Evolutionary conservation across 2,113 vertebrate species (phyloP).

Genomic region (Centropus unirufus): DNA sequence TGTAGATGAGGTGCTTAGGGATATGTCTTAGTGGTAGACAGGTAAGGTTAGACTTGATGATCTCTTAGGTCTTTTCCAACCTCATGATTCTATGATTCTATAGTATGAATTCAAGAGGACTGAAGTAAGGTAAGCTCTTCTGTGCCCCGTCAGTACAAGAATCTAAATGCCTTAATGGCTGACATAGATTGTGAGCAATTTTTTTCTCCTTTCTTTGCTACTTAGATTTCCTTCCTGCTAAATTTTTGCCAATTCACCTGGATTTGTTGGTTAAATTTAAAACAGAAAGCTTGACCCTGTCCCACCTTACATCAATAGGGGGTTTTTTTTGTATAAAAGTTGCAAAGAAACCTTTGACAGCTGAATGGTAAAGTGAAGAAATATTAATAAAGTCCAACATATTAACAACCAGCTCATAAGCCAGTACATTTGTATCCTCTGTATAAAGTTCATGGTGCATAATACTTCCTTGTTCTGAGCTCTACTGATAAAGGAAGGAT

Average conservation of each 20-base stretch:
- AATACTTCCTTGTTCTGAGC: constrained; percentile 48
- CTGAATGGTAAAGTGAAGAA: constrained; percentile 21
- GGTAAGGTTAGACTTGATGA: too few relatives aligned
- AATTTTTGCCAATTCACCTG: background rate
- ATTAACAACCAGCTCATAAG: constrained; percentile 39
- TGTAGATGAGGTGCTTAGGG: too few relatives aligned
- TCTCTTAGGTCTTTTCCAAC: too few relatives aligned
- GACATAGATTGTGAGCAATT: background rate
- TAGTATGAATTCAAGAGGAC: background rate
- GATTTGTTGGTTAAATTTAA: background rate
- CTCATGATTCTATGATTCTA: too few relatives aligned
- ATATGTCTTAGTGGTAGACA: too few relatives aligned
- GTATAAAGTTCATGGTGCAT: constrained; percentile 50
- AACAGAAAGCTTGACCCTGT: background rate
- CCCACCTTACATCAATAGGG: background rate
- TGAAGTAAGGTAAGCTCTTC: background rate
- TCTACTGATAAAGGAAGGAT: constrained; percentile 64
- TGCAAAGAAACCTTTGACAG: background rate
- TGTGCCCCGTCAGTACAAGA: background rate
- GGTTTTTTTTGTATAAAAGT: background rate
- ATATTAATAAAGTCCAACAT: constrained; percentile 19
- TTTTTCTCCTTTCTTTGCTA: background rate
- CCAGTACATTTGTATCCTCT: constrained; percentile 30
- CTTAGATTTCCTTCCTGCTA: background rate
- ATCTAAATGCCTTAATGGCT: background rate